Percentiles rank a stretch among this genome's conserved stretches.
phyloP scores from a whole-genome alignment of 2,113 vertebrate genomes.

The Cyphomyrus plagiostoma region DNA sequence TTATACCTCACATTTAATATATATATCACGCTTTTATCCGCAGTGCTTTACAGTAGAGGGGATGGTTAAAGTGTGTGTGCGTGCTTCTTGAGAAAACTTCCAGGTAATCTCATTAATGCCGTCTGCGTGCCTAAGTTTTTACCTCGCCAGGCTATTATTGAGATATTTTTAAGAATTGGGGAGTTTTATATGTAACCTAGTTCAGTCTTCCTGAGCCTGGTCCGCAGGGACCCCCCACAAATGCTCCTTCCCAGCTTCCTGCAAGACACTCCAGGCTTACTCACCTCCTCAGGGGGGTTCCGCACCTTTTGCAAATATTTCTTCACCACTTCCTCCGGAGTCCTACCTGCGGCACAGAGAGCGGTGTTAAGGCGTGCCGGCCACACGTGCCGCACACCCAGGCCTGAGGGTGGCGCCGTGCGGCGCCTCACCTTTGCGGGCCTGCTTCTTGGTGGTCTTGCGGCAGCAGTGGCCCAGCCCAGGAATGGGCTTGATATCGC shows the following conservation, averaged over 20 bases:
- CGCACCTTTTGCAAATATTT: constrained; percentile 89
- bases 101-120: neutral
- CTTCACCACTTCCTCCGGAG: constrained; percentile 86
- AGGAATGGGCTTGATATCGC: constrained; percentile 85
- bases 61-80: neutral
- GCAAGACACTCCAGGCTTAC: constrained; percentile 19
- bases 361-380: neutral
- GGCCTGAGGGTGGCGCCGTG: neutral
- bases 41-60: neutral
- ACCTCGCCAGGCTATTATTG: neutral
- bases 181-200: neutral
- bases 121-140: neutral
- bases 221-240: neutral
- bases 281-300: constrained; percentile 88
- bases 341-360: constrained; percentile 65
- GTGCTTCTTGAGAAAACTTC: neutral
- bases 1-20: neutral
- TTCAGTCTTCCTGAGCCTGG: neutral
- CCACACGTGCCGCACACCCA: neutral
- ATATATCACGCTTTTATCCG: neutral
- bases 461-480: constrained; percentile 87
- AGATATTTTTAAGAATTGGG: neutral
- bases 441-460: constrained; percentile 90
- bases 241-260: neutral
- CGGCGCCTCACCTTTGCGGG: constrained; percentile 72